Conservation (phyloP, 2,888 invertebrate genomes). For the Gibbula magus region DNA sequence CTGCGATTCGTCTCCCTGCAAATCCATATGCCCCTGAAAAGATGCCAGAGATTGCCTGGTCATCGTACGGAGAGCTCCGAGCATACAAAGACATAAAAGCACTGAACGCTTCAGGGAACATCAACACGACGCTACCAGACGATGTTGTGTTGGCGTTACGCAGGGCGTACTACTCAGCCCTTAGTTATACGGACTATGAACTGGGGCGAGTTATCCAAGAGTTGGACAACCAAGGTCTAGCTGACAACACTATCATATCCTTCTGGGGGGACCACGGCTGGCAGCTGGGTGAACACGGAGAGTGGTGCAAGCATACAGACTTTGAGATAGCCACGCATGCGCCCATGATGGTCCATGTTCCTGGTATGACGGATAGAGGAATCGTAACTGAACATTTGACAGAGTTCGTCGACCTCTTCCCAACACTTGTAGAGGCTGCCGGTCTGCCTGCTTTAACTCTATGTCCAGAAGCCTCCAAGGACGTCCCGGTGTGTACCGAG, state of each 20-base stretch:
- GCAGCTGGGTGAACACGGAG: conserved; percentile 49
- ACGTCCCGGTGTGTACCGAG: conserved; percentile 37
- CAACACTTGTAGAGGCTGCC: conserved; percentile 53
- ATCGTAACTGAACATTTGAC: conserved; percentile 41
- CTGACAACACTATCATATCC: conserved; percentile 45
- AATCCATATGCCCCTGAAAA: conserved; percentile 53
- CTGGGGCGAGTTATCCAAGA: conserved; percentile 46
- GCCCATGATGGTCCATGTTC: conserved; percentile 57
- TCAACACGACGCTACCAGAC: conserved; percentile 39
- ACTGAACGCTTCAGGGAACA: conserved; percentile 39
- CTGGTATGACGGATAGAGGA: conserved; percentile 43
- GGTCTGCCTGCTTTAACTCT: conserved; percentile 31
- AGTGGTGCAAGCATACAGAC: conserved; percentile 55
- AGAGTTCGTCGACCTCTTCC: conserved; percentile 57
- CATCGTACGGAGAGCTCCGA: conserved; percentile 45
- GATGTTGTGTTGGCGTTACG: conserved; percentile 35
- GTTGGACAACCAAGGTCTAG: conserved; percentile 41
- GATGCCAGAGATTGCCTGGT: conserved; percentile 58
- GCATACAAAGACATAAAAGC: conserved; percentile 41
- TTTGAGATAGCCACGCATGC: conserved; percentile 58
- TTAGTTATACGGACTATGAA: conserved; percentile 45
- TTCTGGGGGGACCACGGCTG: conserved; percentile 54
- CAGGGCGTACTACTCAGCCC: conserved; percentile 47
- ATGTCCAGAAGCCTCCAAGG: conserved; percentile 31
- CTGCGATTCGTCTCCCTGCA: conserved; percentile 39